Evolutionary conservation across 2,113 vertebrate species (phyloP).

Genomic region (Balaeniceps rex): DNA sequence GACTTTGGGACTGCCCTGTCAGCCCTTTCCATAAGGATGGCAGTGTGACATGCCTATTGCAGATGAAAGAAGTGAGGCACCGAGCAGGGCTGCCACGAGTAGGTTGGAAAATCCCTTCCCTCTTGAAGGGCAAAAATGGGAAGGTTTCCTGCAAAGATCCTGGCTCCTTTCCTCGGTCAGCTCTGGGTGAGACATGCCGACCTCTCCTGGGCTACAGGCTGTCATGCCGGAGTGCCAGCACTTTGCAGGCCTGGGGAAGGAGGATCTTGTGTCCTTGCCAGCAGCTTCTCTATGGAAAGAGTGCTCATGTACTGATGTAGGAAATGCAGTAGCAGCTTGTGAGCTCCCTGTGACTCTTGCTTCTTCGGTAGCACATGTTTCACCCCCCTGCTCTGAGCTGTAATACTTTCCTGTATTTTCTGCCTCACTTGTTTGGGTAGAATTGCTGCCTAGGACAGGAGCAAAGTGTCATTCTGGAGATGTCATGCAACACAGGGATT

Average conservation of each 20-base stretch:
- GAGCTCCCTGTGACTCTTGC: not conserved
- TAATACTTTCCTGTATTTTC: not conserved
- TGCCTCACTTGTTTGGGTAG: not conserved
- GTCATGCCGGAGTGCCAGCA: rapidly evolving
- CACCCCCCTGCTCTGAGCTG: not conserved
- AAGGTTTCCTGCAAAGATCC: not conserved
- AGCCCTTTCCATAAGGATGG: not conserved
- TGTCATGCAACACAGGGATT: slow-evolving; percentile 49
- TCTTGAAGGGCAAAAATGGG: not conserved
- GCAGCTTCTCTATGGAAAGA: not conserved
- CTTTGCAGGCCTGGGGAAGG: not conserved
- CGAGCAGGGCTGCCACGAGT: not conserved
- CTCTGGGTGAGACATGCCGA: not conserved
- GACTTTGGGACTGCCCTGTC: not conserved
- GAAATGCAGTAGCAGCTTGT: not conserved
- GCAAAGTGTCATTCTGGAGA: not conserved
- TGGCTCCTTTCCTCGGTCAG: not conserved
- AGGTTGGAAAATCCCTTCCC: not conserved
- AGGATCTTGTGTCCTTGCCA: not conserved
- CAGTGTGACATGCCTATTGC: rapidly evolving
- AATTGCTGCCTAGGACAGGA: not conserved
- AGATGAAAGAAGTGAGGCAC: not conserved
- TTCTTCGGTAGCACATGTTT: not conserved
- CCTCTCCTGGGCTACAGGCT: not conserved
- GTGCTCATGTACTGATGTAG: not conserved